These are phyloP conservation scores for Anguilla obscura DNA, from an alignment of 2,797 vertebrate species.

Conservation along the genomic window DNA sequence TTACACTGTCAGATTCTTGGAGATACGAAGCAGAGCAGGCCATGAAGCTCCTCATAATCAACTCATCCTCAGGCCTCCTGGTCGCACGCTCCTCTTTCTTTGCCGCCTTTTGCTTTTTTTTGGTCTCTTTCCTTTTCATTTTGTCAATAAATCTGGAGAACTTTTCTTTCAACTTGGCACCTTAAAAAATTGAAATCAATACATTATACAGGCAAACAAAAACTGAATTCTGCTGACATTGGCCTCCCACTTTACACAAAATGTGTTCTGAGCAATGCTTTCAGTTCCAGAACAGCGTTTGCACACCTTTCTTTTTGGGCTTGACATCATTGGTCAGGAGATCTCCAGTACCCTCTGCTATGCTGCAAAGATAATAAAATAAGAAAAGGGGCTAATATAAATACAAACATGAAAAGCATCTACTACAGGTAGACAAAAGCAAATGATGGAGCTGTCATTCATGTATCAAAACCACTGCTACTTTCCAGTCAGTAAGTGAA, in stretches of 20 bases:
- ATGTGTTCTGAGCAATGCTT: neutral
- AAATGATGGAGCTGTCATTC: slow-evolving; percentile 23
- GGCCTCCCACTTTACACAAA: neutral
- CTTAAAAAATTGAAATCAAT: slow-evolving; percentile 45
- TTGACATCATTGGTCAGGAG: slow-evolving; percentile 42
- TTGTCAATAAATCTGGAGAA: slow-evolving; percentile 64
- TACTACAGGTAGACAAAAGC: neutral
- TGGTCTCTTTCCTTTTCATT: slow-evolving; percentile 63
- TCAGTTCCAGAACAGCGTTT: slow-evolving; percentile 9
- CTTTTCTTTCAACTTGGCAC: slow-evolving; percentile 63
- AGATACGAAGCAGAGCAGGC: slow-evolving; percentile 56
- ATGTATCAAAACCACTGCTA: slow-evolving; percentile 38
- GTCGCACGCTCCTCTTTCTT: slow-evolving; percentile 48
- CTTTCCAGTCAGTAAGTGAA: neutral
- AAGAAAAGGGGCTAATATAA: neutral
- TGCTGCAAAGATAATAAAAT: slow-evolving; percentile 41
- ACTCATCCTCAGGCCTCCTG: slow-evolving; percentile 37
- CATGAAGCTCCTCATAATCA: slow-evolving; percentile 30
- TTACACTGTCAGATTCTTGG: slow-evolving; percentile 64
- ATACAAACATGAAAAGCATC: neutral
- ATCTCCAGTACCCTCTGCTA: slow-evolving; percentile 49
- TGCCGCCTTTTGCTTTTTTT: slow-evolving; percentile 65
- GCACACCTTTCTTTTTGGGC: slow-evolving; percentile 66
- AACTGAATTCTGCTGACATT: neutral
- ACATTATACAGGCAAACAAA: neutral